Evolutionary conservation across 2,113 vertebrate species (phyloP).

Genomic region (Pteronura brasiliensis): DNA sequence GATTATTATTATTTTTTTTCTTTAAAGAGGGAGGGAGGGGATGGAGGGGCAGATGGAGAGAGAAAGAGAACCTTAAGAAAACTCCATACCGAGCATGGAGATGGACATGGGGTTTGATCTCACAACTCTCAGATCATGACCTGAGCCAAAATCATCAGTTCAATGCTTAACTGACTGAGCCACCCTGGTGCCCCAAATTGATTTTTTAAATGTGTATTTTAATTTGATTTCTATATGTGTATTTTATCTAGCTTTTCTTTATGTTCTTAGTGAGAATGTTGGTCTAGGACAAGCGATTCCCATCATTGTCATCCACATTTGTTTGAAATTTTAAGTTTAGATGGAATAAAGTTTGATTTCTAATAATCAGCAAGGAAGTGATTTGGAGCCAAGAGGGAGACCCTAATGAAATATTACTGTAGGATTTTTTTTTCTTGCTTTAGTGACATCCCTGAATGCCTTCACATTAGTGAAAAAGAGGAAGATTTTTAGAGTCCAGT

Average conservation of each 20-base stretch:
- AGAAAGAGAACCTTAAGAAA: too few species aligned
- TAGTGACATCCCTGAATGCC: not conserved
- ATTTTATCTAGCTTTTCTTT: not conserved
- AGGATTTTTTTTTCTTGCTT: not conserved
- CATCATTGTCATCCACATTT: not conserved
- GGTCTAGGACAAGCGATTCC: not conserved
- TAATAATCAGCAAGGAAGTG: not conserved
- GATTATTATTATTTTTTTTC: not conserved
- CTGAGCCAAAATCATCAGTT: too few species aligned
- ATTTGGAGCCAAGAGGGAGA: not conserved
- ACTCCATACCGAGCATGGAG: too few species aligned
- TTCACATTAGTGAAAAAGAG: not conserved
- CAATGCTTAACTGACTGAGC: too few species aligned
- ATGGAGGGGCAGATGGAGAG: too few species aligned
- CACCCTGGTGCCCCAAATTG: too few species aligned
- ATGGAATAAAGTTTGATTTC: not conserved
- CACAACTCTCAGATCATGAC: too few species aligned
- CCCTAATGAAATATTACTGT: not conserved
- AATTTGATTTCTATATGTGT: not conserved
- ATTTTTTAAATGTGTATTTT: too few species aligned
- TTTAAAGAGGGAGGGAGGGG: too few species aligned
- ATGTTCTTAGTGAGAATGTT: not conserved
- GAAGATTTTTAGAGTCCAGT: not conserved
- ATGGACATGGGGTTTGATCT: too few species aligned
- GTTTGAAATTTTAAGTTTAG: not conserved